Evolutionary conservation across 37 sponge, comb jelly and placozoan genomes (phyloP), one percentile per base, ranked within the genome.

Genomic region (Cladorhizidae sp.): DNA sequence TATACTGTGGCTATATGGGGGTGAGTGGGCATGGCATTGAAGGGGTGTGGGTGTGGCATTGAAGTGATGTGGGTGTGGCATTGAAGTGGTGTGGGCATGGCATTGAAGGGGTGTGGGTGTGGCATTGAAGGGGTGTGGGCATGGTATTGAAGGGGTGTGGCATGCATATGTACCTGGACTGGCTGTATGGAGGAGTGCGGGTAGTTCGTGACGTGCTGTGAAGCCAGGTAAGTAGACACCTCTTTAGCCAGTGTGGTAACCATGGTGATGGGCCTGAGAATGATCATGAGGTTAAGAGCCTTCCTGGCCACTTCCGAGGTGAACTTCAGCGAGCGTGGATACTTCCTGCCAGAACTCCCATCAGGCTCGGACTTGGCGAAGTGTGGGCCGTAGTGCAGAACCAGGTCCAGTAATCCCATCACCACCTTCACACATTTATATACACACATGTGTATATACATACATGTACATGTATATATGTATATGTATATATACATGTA

Each of bases 171-270:
- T n/a, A 83, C 89, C 57, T 78, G 89, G 1, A 89, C 20, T 0
- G 86, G 88, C 22, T 74, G 92, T 15, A 87, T 75, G 1, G 85
- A 75, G 38, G 92, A 87, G 81, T 92, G 92, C 6, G 92, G 92
- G 51, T 61, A 83, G 68, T 86, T 84, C 22, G 79, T 87, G 40
- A 73, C 80, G 67, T 92, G 92, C 71, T 85, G 81, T 29, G 84
- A 68, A 14, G 74, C 90, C 32, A 89, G 79, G 69, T 69, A 83
- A 29, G 56, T 76, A 22, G 91, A 74, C 37, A 96, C 92, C 74
- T 93, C 97, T 65, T 88, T 94, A 26, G 97, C 89, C 29, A 96
- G 73, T 3, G 87, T 86, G 51, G 75, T 40, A 2, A 96, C 92
- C 58, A 94, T 85, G 55, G 83, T 85, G 23, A 72, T 75, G 22